These are phyloP conservation scores for Dicycla oo DNA, from an alignment of 2,888 invertebrate genomes.

Conservation along the genomic window DNA sequence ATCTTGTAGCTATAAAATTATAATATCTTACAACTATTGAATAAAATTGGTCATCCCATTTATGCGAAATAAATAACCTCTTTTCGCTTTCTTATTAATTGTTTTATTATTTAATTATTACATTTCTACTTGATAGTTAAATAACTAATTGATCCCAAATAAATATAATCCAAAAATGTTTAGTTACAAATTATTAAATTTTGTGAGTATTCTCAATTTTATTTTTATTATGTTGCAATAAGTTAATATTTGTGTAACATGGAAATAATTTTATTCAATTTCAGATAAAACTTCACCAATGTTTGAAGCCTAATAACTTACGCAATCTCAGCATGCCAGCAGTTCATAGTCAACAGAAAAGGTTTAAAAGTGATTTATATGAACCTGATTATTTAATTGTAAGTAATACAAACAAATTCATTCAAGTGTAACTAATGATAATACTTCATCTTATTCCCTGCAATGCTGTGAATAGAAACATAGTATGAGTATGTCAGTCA, in stretches of 20 bases:
- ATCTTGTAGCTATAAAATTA: not conserved
- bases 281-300: slow-evolving; percentile 72
- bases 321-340: slow-evolving; percentile 43
- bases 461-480: not conserved
- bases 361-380: slow-evolving; percentile 87
- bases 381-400: slow-evolving; percentile 95
- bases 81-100: not conserved
- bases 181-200: slow-evolving; percentile 53
- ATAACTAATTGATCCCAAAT: not conserved
- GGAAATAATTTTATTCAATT: slow-evolving; percentile 47
- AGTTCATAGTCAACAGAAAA: slow-evolving; percentile 68
- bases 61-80: slow-evolving; percentile 22
- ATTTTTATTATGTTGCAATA: too few species aligned
- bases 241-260: not conserved
- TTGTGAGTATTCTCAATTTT: slow-evolving; percentile 37
- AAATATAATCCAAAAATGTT: slow-evolving; percentile 65
- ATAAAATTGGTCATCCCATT: not conserved
- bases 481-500: not conserved
- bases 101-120: not conserved
- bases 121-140: not conserved
- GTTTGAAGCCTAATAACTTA: slow-evolving; percentile 61
- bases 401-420: slow-evolving; percentile 67
- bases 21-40: not conserved
- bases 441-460: not conserved
- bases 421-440: not conserved